These are phyloP conservation scores for Pseudomyrmex cubaensis DNA, from an alignment of 1,140 invertebrate species.

Conservation along the genomic window DNA sequence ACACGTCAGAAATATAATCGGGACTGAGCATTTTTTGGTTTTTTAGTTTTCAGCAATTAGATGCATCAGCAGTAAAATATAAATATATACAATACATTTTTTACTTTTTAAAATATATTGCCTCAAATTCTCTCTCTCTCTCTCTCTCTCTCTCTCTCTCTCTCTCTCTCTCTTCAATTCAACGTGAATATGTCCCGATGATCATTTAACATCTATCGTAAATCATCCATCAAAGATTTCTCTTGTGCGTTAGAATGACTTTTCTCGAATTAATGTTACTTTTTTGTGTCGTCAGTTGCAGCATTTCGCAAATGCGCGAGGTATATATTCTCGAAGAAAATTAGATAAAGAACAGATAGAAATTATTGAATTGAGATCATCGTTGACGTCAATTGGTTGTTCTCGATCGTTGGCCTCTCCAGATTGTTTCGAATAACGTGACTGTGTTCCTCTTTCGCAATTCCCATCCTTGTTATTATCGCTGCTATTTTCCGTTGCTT, in stretches of 20 bases:
- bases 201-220: not conserved
- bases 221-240: not conserved
- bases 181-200: not conserved
- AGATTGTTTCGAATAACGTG: conserved; percentile 42
- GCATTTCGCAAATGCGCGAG: not conserved
- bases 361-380: conserved; percentile 49
- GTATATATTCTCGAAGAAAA: conserved; percentile 1
- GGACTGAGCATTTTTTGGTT: not conserved
- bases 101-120: not conserved
- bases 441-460: conserved; percentile 47
- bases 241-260: not conserved
- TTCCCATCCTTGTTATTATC: conserved; percentile 50
- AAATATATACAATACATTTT: too few relatives aligned
- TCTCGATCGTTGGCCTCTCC: conserved; percentile 65
- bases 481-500: conserved; percentile 19
- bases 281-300: not conserved
- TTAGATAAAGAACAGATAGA: not conserved
- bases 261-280: not conserved
- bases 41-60: too few relatives aligned
- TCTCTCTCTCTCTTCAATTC: too few relatives aligned
- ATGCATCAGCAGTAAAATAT: too few relatives aligned
- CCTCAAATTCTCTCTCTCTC: too few relatives aligned
- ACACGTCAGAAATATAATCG: not conserved
- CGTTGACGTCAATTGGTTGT: conserved; percentile 61
- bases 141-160: too few relatives aligned